Conservation (phyloP, 2,113 vertebrate species). For the Podiceps cristatus region DNA sequence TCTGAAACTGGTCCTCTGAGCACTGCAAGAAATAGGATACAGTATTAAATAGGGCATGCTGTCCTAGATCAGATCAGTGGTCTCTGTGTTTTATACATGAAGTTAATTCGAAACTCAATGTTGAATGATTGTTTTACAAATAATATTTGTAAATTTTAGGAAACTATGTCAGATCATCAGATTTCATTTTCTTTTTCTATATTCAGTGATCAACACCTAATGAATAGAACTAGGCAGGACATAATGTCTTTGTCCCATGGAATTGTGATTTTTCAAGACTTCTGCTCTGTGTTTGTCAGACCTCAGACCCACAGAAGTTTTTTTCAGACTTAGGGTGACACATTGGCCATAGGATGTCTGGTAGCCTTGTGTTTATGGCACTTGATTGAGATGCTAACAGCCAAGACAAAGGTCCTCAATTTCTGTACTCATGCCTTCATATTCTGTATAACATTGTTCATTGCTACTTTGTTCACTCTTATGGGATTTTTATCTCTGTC, state of each 20-base stretch:
- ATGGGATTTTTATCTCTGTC: background rate
- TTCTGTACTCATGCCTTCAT: background rate
- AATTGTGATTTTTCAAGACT: background rate
- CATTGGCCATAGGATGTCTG: fast-evolving
- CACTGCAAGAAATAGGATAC: background rate
- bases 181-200: background rate
- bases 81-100: background rate
- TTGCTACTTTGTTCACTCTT: background rate
- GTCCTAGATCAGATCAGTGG: background rate
- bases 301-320: background rate
- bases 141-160: background rate
- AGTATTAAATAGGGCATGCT: background rate
- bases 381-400: background rate
- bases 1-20: background rate
- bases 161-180: background rate
- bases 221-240: background rate
- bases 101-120: background rate
- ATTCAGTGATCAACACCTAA: background rate
- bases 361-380: background rate
- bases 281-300: background rate
- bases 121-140: background rate
- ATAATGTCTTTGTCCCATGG: background rate
- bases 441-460: background rate
- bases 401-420: background rate
- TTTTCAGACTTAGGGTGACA: background rate